These are phyloP conservation scores for Helicoverpa armigera DNA, from an alignment of 1,140 invertebrate species.

Conservation along the genomic window DNA sequence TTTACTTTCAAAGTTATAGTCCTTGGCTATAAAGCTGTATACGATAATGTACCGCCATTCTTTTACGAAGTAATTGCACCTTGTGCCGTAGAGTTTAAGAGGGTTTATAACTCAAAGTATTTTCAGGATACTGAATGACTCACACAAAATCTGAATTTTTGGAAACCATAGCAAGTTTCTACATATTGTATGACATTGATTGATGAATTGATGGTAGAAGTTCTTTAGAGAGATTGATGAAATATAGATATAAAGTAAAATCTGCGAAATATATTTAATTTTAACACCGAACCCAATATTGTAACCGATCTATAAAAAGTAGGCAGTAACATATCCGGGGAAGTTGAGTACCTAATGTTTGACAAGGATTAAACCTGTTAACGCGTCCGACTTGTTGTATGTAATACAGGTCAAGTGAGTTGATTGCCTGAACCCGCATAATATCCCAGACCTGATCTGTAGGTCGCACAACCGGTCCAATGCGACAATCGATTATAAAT, in stretches of 20 bases:
- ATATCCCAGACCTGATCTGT: conserved; percentile 73
- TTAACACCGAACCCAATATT: no score
- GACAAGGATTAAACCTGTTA: conserved; percentile 78
- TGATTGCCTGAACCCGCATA: conserved; percentile 76
- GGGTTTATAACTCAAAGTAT: conserved; percentile 62
- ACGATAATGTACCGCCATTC: conserved; percentile 68
- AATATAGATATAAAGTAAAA: no score
- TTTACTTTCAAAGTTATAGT: conserved; percentile 76
- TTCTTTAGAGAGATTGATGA: no score
- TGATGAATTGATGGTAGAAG: no score
- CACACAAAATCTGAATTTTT: no score
- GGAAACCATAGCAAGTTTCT: no score
- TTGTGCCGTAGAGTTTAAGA: conserved; percentile 66
- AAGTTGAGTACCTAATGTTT: conserved; percentile 25
- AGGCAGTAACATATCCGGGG: conserved; percentile 2
- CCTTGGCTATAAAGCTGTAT: conserved; percentile 64
- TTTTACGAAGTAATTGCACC: conserved; percentile 80
- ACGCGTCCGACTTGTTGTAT: conserved; percentile 71
- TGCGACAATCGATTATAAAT: conserved; percentile 79
- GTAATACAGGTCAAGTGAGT: conserved; percentile 76
- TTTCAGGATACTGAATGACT: conserved; percentile 34
- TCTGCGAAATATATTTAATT: no score
- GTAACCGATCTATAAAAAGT: background rate
- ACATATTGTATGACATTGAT: no score
- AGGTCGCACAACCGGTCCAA: conserved; percentile 71